These are phyloP conservation scores for Sympetrum striolatum DNA, from an alignment of 2,888 invertebrate species.

Conservation along the genomic window DNA sequence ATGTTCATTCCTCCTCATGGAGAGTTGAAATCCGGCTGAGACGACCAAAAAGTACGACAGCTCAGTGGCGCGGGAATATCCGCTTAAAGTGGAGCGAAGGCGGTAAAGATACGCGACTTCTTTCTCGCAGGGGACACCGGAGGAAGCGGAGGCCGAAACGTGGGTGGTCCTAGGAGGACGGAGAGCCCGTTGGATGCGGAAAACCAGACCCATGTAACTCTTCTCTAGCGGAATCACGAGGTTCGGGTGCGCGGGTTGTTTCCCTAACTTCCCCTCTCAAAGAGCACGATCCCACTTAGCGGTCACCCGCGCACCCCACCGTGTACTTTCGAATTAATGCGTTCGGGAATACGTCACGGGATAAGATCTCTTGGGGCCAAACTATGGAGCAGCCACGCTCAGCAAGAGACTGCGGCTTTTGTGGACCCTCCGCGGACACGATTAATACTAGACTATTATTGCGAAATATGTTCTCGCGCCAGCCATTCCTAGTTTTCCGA, in stretches of 20 bases:
- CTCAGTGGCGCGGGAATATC: not conserved
- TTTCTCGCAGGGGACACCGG: not conserved
- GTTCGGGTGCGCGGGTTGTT: not conserved
- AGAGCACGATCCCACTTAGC: not conserved
- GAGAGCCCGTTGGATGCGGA: not conserved
- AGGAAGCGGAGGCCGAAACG: not conserved
- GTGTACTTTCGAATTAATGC: not conserved
- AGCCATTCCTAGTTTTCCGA: too few species aligned
- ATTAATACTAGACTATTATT: too few species aligned
- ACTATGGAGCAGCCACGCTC: too few species aligned
- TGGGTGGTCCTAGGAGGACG: not conserved
- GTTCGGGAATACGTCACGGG: not conserved
- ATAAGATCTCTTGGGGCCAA: too few species aligned
- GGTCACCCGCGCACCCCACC: not conserved
- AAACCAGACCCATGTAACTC: not conserved
- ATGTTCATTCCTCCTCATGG: too few species aligned
- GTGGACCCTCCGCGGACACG: too few species aligned
- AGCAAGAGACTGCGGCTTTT: too few species aligned
- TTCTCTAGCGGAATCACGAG: not conserved
- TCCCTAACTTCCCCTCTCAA: not conserved
- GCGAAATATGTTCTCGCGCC: too few species aligned
- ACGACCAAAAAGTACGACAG: not conserved
- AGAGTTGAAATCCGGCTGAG: not conserved
- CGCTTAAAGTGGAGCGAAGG: not conserved
- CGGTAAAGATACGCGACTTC: too few species aligned